Base-by-base conservation (phyloP, 2,113 vertebrate species). In the Eulemur macaco region DNA sequence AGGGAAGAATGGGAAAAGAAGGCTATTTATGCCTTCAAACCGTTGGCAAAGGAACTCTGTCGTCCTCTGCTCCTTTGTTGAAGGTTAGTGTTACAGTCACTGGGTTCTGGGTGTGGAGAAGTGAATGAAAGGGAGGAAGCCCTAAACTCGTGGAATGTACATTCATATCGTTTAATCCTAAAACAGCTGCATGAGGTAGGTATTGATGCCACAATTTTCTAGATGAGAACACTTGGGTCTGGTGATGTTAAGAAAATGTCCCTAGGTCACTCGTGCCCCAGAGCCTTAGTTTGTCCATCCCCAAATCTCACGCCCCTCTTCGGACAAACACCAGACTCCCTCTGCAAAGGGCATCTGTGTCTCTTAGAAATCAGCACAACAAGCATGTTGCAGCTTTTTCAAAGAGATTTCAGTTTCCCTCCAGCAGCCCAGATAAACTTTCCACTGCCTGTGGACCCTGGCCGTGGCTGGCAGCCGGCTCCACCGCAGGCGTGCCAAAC, bases 401-500 rank as follows among this genome's bases (percentile, higher is more conserved):
- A 92, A 94, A 93, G 66, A 91, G 39, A 83, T 73, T 97, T 93
- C 95, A 83, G 82, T 96, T 98, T 97, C 96, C 89, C 95, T 96
- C 0, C 50, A 64, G 95, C 92, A 94, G 42, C 60, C 66, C 71
- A 25, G 91, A 96, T 97, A 96, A 97, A 98, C 96, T 98, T 98
- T 95, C 91, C 52, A 1, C 83, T 39, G 34, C 97, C 98, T 92
- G 34, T 27, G 0, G 94, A 76, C 83, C 94, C 98, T 96, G 97
- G 98, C 97, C 66, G 78, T 78, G 47, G 23, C 97, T 98, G 98
- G 98, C 97, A 98, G 98, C 94, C 17, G 13, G 84, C 86, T 91
- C 52, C 45, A 69, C 39, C 0, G 0, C 0, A 1, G 25, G 93
- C 37, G 6, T 98, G 98, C 98, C 98, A 98, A 98, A 97, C 78